A percentile compares a stretch with the other conserved stretches of the same genome.
phyloP scores from a whole-genome alignment of 2,113 vertebrate genomes.

The Zapornia atra region DNA sequence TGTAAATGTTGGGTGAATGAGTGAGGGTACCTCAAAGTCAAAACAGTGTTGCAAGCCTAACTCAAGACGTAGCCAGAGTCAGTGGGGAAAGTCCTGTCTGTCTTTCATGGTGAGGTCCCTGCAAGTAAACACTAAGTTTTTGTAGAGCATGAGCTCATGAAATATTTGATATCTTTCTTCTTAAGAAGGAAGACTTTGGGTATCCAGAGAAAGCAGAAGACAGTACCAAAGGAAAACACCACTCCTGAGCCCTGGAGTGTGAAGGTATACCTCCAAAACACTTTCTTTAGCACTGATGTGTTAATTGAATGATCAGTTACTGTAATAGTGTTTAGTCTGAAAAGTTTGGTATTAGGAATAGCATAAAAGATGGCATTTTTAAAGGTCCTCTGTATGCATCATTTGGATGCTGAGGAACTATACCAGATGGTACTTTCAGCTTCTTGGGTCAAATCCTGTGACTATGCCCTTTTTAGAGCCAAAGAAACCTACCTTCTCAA shows the following conservation, averaged over 20 bases:
- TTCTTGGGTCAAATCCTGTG: not conserved
- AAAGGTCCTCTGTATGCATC: not conserved
- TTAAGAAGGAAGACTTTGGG: not conserved
- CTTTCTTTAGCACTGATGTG: not conserved
- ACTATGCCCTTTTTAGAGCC: not conserved
- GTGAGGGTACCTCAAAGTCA: not conserved
- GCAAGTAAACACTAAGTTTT: not conserved
- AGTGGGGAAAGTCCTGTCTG: not conserved
- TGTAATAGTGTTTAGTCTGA: not conserved
- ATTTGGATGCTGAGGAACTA: not conserved
- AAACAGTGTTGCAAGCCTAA: not conserved
- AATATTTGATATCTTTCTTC: not conserved
- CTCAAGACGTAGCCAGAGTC: not conserved
- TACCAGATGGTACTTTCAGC: not conserved
- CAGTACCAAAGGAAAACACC: not conserved
- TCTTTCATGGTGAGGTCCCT: not conserved
- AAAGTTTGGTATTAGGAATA: not conserved
- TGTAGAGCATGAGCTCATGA: not conserved
- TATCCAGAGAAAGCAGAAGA: not conserved
- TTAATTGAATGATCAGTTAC: not conserved
- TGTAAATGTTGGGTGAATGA: not conserved
- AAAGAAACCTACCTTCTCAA: conserved; percentile 39
- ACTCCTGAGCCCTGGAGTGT: not conserved
- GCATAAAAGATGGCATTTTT: not conserved
- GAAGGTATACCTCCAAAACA: not conserved